These are phyloP conservation scores for Mormoops blainvillei DNA, from an alignment of 2,113 vertebrate species.

Conservation along the genomic window DNA sequence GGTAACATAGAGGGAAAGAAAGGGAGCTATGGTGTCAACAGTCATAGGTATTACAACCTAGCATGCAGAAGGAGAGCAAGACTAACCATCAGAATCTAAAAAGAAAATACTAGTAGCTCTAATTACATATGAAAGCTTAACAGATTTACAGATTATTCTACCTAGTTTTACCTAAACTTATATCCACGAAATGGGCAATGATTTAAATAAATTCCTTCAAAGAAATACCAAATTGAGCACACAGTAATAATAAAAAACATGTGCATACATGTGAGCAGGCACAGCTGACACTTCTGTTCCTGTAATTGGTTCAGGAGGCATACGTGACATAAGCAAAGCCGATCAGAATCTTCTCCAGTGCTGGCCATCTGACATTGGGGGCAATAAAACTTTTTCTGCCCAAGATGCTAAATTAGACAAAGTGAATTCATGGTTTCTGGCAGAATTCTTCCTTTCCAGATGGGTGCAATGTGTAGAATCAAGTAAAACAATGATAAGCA, in stretches of 20 bases:
- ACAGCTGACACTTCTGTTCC: background rate
- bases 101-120: background rate
- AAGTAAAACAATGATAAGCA: background rate
- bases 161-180: background rate
- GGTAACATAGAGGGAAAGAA: background rate
- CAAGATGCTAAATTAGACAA: background rate
- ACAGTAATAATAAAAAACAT: background rate
- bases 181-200: background rate
- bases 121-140: background rate
- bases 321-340: background rate
- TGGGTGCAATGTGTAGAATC: background rate
- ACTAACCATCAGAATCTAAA: background rate
- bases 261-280: background rate
- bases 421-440: background rate
- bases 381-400: background rate
- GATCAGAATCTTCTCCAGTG: background rate
- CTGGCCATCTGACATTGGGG: background rate
- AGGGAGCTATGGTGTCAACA: background rate
- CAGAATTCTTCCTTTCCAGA: background rate
- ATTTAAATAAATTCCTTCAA: background rate
- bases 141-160: background rate
- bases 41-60: background rate
- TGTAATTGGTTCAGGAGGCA: background rate
- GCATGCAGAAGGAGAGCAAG: background rate
- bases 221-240: background rate